These are phyloP conservation scores for Pogonomyrmex californicus DNA, from an alignment of 1,140 invertebrate species.

Conservation along the genomic window DNA sequence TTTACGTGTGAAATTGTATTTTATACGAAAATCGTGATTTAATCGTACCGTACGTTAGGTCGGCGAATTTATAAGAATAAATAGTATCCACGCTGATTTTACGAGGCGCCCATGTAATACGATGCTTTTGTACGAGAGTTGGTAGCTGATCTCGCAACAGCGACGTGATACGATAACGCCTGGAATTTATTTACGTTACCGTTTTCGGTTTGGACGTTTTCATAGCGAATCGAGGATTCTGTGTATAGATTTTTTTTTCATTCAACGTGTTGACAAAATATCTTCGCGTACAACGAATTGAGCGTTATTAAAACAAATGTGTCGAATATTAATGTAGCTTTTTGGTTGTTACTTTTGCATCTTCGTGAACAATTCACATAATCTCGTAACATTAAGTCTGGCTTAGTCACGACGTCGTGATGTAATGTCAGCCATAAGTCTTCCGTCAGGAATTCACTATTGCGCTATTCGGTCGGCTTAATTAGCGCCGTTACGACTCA, in stretches of 20 bases:
- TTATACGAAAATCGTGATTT: not conserved
- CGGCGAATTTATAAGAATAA: constrained; percentile 47
- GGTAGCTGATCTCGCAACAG: not conserved
- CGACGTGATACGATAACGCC: not conserved
- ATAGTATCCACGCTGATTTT: constrained; percentile 31
- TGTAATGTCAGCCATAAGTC: constrained; percentile 65
- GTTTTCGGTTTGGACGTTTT: constrained; percentile 20
- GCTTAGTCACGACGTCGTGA: not conserved
- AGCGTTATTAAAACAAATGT: not conserved
- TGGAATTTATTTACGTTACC: constrained; percentile 43
- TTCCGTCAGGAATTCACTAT: constrained; percentile 66
- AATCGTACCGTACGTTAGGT: not conserved
- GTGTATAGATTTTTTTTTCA: not conserved
- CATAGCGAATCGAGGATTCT: not conserved
- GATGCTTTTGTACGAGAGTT: constrained; percentile 7
- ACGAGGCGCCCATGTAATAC: constrained; percentile 37
- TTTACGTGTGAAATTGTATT: not conserved
- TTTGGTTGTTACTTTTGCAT: not conserved
- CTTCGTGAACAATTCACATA: constrained; percentile 10
- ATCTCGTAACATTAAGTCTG: constrained; percentile 26
- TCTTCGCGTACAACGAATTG: not conserved
- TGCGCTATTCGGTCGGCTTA: constrained; percentile 49
- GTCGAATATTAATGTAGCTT: constrained; percentile 13
- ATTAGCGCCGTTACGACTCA: constrained; percentile 53
- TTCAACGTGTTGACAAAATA: not conserved